Base-by-base conservation (phyloP, 2,797 vertebrate genomes). In the Alauda arvensis region DNA sequence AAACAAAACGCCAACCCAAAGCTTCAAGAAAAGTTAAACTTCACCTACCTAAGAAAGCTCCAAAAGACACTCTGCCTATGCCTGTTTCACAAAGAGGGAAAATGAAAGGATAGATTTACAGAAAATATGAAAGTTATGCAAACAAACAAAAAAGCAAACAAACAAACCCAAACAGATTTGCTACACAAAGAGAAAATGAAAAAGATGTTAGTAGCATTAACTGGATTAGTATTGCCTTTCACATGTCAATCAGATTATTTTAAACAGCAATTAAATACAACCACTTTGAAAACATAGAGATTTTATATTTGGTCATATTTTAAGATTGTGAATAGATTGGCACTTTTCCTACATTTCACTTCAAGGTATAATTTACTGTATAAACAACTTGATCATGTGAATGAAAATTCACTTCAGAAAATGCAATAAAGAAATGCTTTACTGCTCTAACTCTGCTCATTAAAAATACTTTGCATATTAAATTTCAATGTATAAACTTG, bases 1-100 rank as follows among this genome's bases (percentile, higher is more conserved):
- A 56, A 40, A 6, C 46, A 37, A 39, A 53, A 75, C 40, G 20
- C 10, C 33, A 60, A 60, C 29, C 29, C 71, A 78, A 45, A 71
- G 15, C 8, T 51, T 88, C 65, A 85, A 92, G 45, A 42, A 75
- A 91, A 95, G 40, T 86, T 39, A 55, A 93, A 93, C 89, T 93
- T 95, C 79, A 98, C 98, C 96, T 98, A 99, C 98, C 98, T 97
- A 99, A 97, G 96, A 99, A 98, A 96, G 98, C 97, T 98, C 98
- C 98, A 91, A 98, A 97, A 90, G 98, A 98, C 88, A 98, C 97
- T 97, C 98, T 97, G 98, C 98, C 98, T 97, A 98, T 97, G 95
- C 98, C 98, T 98, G 97, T 88, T 77, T 83, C 85, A 85, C 68
- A 86, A 93, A 84, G 84, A 89, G 66, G 59, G 68, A 95, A 68